Percentiles rank a stretch among this genome's conserved stretches.
Evolutionary conservation across 2,888 invertebrate genomes (phyloP).

Genomic region (Plutella xylostella): DNA sequence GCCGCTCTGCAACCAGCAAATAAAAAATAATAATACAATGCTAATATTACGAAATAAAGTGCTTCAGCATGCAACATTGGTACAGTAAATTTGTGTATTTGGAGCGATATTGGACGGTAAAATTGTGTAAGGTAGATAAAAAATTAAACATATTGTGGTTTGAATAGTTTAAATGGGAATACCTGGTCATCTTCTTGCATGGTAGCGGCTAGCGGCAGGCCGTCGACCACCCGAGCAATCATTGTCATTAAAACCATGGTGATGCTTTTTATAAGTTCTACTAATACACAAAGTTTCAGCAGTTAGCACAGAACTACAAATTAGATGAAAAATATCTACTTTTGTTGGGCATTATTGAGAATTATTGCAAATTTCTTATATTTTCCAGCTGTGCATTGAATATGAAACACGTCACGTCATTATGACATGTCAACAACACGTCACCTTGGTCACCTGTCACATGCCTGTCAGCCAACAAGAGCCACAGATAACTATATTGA

Average conservation of each 20-base stretch:
- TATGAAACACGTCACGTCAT: constrained; percentile 42
- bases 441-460: too few relatives aligned
- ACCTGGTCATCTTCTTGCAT: constrained; percentile 99
- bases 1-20: constrained; percentile 77
- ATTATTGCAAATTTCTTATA: constrained; percentile 27
- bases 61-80: too few relatives aligned
- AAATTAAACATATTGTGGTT: not conserved
- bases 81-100: constrained; percentile 1
- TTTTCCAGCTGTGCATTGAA: constrained; percentile 32
- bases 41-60: not conserved
- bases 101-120: not conserved
- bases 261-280: constrained; percentile 17
- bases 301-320: constrained; percentile 22
- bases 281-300: too few relatives aligned
- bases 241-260: constrained; percentile 97
- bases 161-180: constrained; percentile 21
- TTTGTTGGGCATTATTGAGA: constrained; percentile 50
- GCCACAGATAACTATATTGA: too few relatives aligned
- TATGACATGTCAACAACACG: constrained; percentile 51
- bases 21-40: not conserved
- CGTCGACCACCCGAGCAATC: constrained; percentile 96
- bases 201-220: constrained; percentile 93
- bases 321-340: constrained; percentile 27
- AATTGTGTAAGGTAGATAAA: not conserved
- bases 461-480: too few relatives aligned